These are phyloP conservation scores for Cheilinus undulatus DNA, from an alignment of 2,113 vertebrate genomes.

Conservation along the genomic window DNA sequence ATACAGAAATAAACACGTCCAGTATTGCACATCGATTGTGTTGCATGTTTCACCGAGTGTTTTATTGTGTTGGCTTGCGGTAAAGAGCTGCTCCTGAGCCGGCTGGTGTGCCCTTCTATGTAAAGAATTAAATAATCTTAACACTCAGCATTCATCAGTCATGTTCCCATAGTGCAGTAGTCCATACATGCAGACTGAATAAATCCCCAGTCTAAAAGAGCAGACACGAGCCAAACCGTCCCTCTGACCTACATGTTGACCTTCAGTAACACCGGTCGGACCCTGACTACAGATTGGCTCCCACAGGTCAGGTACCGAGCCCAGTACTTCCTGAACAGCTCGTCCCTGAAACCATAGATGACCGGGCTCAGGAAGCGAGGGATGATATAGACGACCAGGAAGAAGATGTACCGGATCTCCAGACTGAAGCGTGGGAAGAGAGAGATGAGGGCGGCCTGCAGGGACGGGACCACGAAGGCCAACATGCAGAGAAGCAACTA, in stretches of 20 bases:
- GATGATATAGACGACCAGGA: conserved; percentile 84
- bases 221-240: too few relatives aligned
- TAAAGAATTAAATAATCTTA: too few relatives aligned
- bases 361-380: conserved; percentile 84
- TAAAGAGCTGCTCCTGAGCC: too few relatives aligned
- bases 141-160: too few relatives aligned
- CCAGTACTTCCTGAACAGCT: conserved; percentile 83
- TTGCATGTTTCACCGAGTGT: too few relatives aligned
- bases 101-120: too few relatives aligned
- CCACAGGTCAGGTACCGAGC: conserved; percentile 55
- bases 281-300: neutral
- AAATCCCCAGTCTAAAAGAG: too few relatives aligned
- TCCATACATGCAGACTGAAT: too few relatives aligned
- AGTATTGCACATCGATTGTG: too few relatives aligned
- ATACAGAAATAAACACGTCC: too few relatives aligned
- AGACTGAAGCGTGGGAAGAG: conserved; percentile 76
- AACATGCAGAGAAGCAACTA: conserved; percentile 85
- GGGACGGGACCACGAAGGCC: conserved; percentile 82
- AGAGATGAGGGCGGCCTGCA: conserved; percentile 81
- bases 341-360: conserved; percentile 84
- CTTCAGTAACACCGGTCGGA: conserved; percentile 40
- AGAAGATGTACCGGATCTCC: conserved; percentile 85
- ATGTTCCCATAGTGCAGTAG: too few relatives aligned
- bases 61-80: too few relatives aligned
- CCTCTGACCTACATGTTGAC: conserved; percentile 21